Conservation (phyloP, 2,797 vertebrate genomes). For the Megalops cyprinoides region DNA sequence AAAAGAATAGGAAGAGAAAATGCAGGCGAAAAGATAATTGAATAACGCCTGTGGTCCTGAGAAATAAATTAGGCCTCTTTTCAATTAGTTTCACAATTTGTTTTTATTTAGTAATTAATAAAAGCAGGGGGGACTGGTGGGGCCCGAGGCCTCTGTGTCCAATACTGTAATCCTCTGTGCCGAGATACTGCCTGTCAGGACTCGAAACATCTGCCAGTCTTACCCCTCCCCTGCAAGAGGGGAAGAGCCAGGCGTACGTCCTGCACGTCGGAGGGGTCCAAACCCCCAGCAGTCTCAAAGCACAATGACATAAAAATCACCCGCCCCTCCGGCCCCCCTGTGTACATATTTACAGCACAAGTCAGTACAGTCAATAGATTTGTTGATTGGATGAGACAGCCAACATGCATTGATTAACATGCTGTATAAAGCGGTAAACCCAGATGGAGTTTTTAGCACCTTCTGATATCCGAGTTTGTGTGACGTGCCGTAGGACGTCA, state of each 20-base stretch:
- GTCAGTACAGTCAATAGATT: background rate
- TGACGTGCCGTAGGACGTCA: too few species aligned
- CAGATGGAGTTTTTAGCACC: too few species aligned
- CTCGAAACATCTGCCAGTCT: conserved; percentile 10
- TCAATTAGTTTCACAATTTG: conserved; percentile 84
- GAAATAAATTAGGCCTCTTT: conserved; percentile 79
- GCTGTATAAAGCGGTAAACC: background rate
- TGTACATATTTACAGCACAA: background rate
- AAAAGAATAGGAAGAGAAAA: conserved; percentile 47
- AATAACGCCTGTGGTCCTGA: conserved; percentile 77
- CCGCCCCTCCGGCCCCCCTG: background rate
- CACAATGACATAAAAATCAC: background rate
- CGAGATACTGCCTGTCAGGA: conserved; percentile 40
- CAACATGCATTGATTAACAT: background rate
- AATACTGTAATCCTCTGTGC: conserved; percentile 39
- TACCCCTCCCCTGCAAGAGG: background rate
- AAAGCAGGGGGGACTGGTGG: conserved; percentile 70
- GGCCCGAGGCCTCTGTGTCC: conserved; percentile 60
- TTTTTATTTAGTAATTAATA: conserved; percentile 86
- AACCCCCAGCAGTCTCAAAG: background rate
- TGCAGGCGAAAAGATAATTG: conserved; percentile 69
- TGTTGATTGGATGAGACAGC: background rate
- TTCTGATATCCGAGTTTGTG: background rate
- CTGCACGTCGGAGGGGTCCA: background rate
- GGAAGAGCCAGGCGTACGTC: background rate